Conservation (phyloP, 2,113 vertebrate genomes). For the Platysteira castanea region DNA sequence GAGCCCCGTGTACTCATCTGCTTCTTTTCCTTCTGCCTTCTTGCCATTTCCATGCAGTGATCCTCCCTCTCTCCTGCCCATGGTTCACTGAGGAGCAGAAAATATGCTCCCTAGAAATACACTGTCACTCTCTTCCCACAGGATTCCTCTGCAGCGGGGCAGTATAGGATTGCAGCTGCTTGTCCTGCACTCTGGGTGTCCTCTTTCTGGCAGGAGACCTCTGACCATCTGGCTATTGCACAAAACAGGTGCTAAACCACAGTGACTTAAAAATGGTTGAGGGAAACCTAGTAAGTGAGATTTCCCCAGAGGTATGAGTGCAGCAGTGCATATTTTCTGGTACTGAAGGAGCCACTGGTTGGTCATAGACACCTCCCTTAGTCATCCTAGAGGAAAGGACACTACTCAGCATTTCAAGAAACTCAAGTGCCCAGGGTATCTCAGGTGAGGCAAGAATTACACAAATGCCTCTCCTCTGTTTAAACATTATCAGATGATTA, state of each 20-base stretch:
- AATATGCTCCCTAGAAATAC: neutral
- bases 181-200: neutral
- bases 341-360: neutral
- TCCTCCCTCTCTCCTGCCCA: neutral
- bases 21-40: rapidly evolving
- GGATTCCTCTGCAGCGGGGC: rapidly evolving
- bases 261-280: neutral
- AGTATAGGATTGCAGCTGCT: neutral
- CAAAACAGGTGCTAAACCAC: neutral
- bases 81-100: neutral
- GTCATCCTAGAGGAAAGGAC: neutral
- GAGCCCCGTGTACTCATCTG: rapidly evolving
- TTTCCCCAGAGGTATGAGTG: neutral
- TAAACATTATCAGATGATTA: neutral
- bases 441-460: neutral
- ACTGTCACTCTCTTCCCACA: neutral
- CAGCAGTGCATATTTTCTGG: neutral
- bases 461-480: neutral
- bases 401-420: neutral
- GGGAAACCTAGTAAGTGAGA: neutral
- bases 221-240: neutral
- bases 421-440: neutral
- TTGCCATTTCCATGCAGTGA: neutral
- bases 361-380: neutral
- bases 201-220: neutral